Conservation (phyloP, 1,140 invertebrate species). For the Cydia fagiglandana region DNA sequence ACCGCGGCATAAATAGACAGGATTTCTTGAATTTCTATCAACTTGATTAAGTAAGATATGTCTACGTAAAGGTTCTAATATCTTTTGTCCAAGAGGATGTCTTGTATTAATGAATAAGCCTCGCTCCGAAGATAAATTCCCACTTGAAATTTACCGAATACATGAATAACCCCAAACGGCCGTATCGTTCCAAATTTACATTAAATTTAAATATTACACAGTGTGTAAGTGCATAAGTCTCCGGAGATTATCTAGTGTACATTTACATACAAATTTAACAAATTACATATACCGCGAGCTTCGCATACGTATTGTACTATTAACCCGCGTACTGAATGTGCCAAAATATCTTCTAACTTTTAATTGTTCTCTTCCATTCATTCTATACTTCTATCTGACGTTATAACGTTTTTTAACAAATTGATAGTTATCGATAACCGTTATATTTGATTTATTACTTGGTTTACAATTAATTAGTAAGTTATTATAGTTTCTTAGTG, state of each 20-base stretch:
- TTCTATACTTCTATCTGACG: background rate
- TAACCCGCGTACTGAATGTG: conserved; percentile 25
- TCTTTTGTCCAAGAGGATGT: background rate
- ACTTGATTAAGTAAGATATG: too few species aligned
- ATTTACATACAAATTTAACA: conserved; percentile 31
- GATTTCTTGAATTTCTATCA: too few species aligned
- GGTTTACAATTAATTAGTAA: conserved; percentile 6
- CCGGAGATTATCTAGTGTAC: conserved; percentile 27
- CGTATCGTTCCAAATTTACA: conserved; percentile 28
- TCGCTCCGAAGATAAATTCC: background rate
- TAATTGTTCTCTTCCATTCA: background rate
- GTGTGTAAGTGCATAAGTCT: conserved; percentile 31
- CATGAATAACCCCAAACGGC: conserved; percentile 11
- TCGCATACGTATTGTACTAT: conserved; percentile 23
- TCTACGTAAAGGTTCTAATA: too few species aligned
- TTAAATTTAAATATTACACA: conserved; percentile 32
- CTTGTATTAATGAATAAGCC: background rate
- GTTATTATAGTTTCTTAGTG: conserved; percentile 38
- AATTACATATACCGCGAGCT: conserved; percentile 29
- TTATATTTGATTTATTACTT: conserved; percentile 4
- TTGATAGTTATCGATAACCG: background rate
- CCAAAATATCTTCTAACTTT: conserved; percentile 24
- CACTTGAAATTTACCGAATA: conserved; percentile 15
- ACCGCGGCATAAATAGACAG: too few species aligned
- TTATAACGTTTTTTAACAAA: conserved; percentile 2